Conservation (phyloP, 2,888 invertebrate genomes). For the Dolichopus griseipennis region DNA sequence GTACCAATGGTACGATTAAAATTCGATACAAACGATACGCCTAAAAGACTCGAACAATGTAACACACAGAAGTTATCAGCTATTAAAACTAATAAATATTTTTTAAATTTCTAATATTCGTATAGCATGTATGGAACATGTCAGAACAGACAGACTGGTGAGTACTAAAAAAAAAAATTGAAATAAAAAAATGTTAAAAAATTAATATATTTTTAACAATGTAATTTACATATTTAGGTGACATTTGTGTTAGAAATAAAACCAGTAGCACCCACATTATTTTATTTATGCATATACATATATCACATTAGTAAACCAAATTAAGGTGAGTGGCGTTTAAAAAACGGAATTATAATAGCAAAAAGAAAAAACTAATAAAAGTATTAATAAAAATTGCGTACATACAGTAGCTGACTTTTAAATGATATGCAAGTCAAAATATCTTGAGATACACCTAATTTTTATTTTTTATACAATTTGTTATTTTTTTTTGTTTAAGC, state of each 20-base stretch:
- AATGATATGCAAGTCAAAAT: not conserved
- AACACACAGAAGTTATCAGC: too few relatives aligned
- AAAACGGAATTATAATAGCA: not conserved
- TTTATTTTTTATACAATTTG: not conserved
- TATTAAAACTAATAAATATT: too few relatives aligned
- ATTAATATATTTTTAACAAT: too few relatives aligned
- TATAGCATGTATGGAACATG: too few relatives aligned
- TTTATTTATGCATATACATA: not conserved
- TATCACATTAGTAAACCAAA: not conserved
- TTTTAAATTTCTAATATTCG: too few relatives aligned
- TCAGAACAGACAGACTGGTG: too few relatives aligned
- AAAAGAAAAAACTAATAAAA: not conserved
- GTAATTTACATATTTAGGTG: too few relatives aligned
- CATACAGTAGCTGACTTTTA: not conserved
- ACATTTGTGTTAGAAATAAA: not conserved
- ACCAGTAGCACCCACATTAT: not conserved
- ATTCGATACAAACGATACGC: too few relatives aligned
- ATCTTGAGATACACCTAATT: not conserved
- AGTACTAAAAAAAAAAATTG: not conserved
- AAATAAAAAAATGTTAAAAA: too few relatives aligned
- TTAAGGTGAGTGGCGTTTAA: conserved; percentile 1
- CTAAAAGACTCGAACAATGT: too few relatives aligned
- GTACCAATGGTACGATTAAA: too few relatives aligned
- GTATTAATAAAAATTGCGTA: not conserved
- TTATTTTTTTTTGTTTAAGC: too few relatives aligned